phyloP scores from a whole-genome alignment of 2,888 invertebrate species.

The Diplazon laetatorius region DNA sequence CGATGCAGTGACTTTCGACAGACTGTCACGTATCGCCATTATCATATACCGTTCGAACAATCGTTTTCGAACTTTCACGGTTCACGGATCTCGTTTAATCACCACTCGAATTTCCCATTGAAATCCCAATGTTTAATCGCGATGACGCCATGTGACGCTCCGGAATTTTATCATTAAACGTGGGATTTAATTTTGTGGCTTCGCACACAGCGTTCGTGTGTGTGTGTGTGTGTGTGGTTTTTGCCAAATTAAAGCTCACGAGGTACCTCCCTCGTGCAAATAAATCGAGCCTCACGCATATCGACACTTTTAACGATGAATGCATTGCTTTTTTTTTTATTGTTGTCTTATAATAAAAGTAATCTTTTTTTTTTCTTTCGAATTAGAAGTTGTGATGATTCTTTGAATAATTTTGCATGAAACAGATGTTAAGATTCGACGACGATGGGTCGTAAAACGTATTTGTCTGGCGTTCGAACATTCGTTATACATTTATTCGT shows the following conservation, averaged over 20 bases:
- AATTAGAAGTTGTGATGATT: neutral
- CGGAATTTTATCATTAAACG: conserved; percentile 34
- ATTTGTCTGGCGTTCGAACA: conserved; percentile 14
- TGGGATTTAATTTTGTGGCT: conserved; percentile 29
- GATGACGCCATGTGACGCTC: conserved; percentile 27
- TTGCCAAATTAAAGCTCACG: conserved; percentile 24
- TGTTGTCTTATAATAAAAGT: neutral
- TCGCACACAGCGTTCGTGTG: no score
- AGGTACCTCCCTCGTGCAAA: neutral
- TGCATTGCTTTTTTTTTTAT: neutral
- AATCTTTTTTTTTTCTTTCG: no score
- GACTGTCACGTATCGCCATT: conserved; percentile 18
- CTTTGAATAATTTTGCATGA: neutral
- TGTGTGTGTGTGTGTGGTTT: neutral
- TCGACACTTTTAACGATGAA: neutral
- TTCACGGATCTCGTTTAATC: neutral
- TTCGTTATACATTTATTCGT: neutral
- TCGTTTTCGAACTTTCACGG: conserved; percentile 30
- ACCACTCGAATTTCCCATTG: neutral
- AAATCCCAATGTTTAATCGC: conserved; percentile 32
- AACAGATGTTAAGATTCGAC: neutral
- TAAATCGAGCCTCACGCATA: neutral
- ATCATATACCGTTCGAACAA: conserved; percentile 15
- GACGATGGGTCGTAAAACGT: conserved; percentile 4
- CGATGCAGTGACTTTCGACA: neutral